A percentile compares a stretch with the other conserved stretches of the same genome.
phyloP scores from a whole-genome alignment of 2,113 vertebrate genomes.

The Microcebus ravelobensis region DNA sequence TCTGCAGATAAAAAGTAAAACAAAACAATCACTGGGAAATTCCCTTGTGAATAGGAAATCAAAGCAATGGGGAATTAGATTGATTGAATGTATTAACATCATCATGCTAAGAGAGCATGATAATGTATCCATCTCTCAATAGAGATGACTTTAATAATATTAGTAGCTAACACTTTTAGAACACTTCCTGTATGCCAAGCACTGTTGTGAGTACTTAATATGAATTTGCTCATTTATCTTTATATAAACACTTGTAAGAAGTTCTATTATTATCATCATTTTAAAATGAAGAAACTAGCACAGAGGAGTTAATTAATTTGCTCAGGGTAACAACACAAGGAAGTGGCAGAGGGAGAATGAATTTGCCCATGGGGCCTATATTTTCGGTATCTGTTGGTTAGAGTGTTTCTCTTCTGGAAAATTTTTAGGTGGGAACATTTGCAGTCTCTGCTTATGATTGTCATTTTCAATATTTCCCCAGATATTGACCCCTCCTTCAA shows the following conservation, averaged over 20 bases:
- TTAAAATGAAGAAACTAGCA: slow-evolving; percentile 25
- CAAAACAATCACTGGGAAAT: not conserved
- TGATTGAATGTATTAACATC: not conserved
- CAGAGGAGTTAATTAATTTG: not conserved
- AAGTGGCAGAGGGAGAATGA: not conserved
- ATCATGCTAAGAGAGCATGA: not conserved
- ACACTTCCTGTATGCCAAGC: not conserved
- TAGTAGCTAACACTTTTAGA: not conserved
- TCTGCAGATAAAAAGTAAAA: not conserved
- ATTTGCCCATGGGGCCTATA: too few species aligned
- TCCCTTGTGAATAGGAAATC: slow-evolving; percentile 35
- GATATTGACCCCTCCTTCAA: not conserved
- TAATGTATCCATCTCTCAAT: not conserved
- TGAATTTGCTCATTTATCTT: not conserved
- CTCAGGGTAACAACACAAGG: not conserved
- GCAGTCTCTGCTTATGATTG: not conserved
- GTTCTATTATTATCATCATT: not conserved
- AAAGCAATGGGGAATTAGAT: not conserved
- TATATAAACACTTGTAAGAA: not conserved
- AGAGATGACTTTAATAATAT: not conserved
- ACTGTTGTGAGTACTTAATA: not conserved
- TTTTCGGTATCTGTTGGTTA: not conserved
- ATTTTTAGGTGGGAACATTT: too few species aligned
- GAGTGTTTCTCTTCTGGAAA: not conserved
- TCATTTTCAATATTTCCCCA: not conserved